A percentile compares a stretch with the other conserved stretches of the same genome.
Evolutionary conservation across 2,113 vertebrate species (phyloP).

Genomic region (Elanoides forficatus): DNA sequence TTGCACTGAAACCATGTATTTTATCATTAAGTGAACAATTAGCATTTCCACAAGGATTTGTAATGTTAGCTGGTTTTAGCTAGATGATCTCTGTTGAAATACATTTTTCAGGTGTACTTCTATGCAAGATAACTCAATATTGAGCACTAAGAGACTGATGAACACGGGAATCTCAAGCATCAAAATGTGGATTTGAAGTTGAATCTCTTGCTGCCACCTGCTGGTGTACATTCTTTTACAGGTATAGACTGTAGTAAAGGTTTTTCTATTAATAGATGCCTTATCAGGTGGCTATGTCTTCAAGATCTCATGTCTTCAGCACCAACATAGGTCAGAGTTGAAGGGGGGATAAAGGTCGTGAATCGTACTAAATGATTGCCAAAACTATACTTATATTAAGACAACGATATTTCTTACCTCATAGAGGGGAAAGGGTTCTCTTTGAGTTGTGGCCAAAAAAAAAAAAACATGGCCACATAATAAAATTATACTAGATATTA

Average conservation of each 20-base stretch:
- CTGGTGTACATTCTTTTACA: slow-evolving; percentile 6
- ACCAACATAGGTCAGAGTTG: background rate
- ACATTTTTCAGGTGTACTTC: too few species aligned
- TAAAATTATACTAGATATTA: background rate
- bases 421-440: background rate
- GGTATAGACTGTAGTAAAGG: background rate
- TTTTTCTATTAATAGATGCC: background rate
- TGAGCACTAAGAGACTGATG: background rate
- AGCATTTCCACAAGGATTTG: background rate
- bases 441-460: background rate
- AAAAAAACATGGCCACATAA: background rate
- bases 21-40: background rate
- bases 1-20: background rate
- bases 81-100: background rate
- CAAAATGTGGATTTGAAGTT: background rate
- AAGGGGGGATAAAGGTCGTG: background rate
- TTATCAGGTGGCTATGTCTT: background rate
- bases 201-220: slow-evolving; percentile 70
- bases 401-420: background rate
- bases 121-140: background rate
- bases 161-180: background rate
- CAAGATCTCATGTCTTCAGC: background rate
- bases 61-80: background rate
- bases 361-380: background rate
- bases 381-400: background rate